Evolutionary conservation across 2,888 invertebrate species (phyloP).

Genomic region (Sturmia bella): DNA sequence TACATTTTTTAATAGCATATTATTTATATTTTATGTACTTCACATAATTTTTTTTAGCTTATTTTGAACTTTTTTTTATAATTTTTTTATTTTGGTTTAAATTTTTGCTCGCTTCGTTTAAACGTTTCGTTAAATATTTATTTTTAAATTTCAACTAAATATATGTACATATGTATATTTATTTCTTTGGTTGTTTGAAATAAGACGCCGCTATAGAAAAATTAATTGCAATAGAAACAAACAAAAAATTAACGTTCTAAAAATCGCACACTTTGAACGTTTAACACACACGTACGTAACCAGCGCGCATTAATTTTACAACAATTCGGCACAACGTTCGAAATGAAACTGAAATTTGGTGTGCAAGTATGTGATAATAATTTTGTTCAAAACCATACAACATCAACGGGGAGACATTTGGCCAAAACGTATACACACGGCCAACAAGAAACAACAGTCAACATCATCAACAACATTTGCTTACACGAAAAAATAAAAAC

Average conservation of each 20-base stretch:
- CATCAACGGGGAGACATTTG: slow-evolving; percentile 68
- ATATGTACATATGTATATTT: not conserved
- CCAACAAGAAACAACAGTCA: slow-evolving; percentile 55
- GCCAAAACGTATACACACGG: slow-evolving; percentile 69
- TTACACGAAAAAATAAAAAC: slow-evolving; percentile 9
- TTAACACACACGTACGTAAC: not conserved
- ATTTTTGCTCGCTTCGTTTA: slow-evolving; percentile 58
- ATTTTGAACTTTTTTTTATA: slow-evolving; percentile 18
- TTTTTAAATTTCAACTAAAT: slow-evolving; percentile 22
- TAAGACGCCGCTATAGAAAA: slow-evolving; percentile 51
- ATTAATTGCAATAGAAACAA: slow-evolving; percentile 12
- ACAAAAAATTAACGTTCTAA: slow-evolving; percentile 26
- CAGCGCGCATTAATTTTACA: slow-evolving; percentile 58
- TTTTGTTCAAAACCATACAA: slow-evolving; percentile 48
- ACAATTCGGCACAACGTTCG: slow-evolving; percentile 78
- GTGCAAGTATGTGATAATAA: slow-evolving; percentile 71
- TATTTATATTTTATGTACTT: not conserved
- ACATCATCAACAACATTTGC: slow-evolving; percentile 52
- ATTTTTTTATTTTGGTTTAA: slow-evolving; percentile 63
- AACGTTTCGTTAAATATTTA: slow-evolving; percentile 37
- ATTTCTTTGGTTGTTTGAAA: slow-evolving; percentile 21
- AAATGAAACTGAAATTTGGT: slow-evolving; percentile 80
- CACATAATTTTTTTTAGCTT: slow-evolving; percentile 40
- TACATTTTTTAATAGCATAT: no score
- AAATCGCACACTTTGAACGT: slow-evolving; percentile 12